Evolutionary conservation across 2,797 vertebrate species (phyloP).

Genomic region (Cryptoprocta ferox): DNA sequence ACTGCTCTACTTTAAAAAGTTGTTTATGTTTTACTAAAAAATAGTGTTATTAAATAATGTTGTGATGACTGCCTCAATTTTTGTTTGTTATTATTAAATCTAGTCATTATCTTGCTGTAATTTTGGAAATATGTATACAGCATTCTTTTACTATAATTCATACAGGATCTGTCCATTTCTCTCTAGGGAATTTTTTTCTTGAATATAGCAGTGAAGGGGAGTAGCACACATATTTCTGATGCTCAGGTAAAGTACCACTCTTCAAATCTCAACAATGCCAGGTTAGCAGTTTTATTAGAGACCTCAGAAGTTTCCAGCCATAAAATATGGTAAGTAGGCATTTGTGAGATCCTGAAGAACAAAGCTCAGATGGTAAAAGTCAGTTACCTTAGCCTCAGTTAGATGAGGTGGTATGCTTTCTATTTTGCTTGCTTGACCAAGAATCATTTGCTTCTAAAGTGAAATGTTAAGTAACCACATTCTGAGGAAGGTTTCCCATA

Average conservation of each 20-base stretch:
- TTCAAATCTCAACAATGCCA: background rate
- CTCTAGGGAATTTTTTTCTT: background rate
- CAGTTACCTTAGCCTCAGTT: background rate
- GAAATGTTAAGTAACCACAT: background rate
- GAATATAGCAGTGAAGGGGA: background rate
- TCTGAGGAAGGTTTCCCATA: background rate
- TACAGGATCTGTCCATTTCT: background rate
- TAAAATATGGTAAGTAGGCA: background rate
- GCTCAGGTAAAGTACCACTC: background rate
- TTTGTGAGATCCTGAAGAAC: background rate
- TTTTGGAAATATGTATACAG: background rate
- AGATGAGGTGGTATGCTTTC: background rate
- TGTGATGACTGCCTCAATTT: background rate
- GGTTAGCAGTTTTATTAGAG: background rate
- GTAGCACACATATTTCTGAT: background rate
- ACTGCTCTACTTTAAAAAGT: constrained; percentile 13
- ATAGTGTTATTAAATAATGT: constrained; percentile 23
- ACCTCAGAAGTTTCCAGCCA: background rate
- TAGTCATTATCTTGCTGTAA: constrained; percentile 1
- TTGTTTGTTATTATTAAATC: constrained; percentile 26
- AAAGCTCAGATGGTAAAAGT: background rate
- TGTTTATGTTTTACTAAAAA: constrained; percentile 47
- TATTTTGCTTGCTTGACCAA: background rate
- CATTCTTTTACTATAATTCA: background rate
- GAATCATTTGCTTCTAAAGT: constrained; percentile 28